Evolutionary conservation across 2,113 vertebrate species (phyloP).

Genomic region (Pseudopodoces humilis): DNA sequence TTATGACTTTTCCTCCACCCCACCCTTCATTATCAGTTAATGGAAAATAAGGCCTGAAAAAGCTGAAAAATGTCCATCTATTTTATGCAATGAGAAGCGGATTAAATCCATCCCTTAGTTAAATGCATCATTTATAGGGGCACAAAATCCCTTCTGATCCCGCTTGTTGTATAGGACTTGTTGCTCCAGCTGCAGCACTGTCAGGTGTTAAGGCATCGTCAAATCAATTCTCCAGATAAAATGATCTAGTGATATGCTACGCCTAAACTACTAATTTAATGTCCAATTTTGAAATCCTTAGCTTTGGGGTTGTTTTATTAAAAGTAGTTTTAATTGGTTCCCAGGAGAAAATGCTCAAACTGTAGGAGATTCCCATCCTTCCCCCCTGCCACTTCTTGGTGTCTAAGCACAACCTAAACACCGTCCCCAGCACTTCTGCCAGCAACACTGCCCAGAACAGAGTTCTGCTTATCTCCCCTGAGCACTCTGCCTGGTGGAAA

Average conservation of each 20-base stretch:
- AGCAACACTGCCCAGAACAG: background rate
- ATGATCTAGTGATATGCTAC: rapidly evolving
- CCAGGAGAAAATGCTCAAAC: background rate
- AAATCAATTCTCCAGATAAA: background rate
- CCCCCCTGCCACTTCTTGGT: background rate
- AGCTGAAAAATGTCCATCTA: background rate
- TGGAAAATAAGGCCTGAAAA: background rate
- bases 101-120: background rate
- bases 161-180: rapidly evolving
- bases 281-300: background rate
- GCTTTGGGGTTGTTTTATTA: background rate
- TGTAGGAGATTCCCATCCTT: background rate
- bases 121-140: background rate
- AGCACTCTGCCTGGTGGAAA: background rate
- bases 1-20: background rate
- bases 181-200: background rate
- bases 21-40: background rate
- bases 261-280: background rate
- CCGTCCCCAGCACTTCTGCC: background rate
- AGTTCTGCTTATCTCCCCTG: background rate
- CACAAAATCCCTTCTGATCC: background rate
- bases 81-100: background rate
- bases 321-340: background rate
- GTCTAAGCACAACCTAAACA: rapidly evolving
- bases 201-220: background rate